These are phyloP conservation scores for Nothobranchius furzeri DNA, from an alignment of 2,113 vertebrate species.

Conservation along the genomic window DNA sequence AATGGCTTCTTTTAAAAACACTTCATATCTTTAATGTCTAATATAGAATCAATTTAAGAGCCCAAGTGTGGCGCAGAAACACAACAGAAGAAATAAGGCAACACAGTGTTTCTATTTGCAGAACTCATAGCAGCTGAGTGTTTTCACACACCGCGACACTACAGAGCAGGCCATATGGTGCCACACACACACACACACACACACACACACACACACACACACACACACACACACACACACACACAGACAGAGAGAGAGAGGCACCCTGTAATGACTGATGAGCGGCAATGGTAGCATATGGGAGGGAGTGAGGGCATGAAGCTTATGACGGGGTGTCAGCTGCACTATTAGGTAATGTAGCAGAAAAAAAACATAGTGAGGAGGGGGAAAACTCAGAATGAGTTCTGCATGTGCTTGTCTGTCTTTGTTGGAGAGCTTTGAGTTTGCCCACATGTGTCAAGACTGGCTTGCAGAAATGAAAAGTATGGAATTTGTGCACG, in stretches of 20 bases:
- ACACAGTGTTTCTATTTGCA: conserved; percentile 47
- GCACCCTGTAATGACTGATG: conserved; percentile 31
- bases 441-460: conserved; percentile 16
- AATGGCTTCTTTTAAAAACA: not conserved
- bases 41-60: not conserved
- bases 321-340: conserved; percentile 25
- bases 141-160: conserved; percentile 45
- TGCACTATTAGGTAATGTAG: conserved; percentile 17
- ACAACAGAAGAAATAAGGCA: conserved; percentile 11
- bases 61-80: not conserved
- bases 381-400: not conserved
- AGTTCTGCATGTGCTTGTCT: not conserved
- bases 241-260: too few species aligned
- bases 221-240: conserved; percentile 38
- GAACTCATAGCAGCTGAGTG: conserved; percentile 49
- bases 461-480: conserved; percentile 22
- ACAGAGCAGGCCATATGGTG: conserved; percentile 70
- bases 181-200: conserved; percentile 39
- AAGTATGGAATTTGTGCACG: conserved; percentile 36
- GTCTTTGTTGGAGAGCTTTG: conserved; percentile 16
- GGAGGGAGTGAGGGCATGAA: conserved; percentile 41
- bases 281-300: conserved; percentile 30
- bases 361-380: conserved; percentile 1
- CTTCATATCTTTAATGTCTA: not conserved
- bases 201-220: conserved; percentile 48